A percentile compares a stretch with the other conserved stretches of the same genome.
phyloP scores from a whole-genome alignment of 2,113 vertebrate genomes.

The Trochalopteron elliotii region DNA sequence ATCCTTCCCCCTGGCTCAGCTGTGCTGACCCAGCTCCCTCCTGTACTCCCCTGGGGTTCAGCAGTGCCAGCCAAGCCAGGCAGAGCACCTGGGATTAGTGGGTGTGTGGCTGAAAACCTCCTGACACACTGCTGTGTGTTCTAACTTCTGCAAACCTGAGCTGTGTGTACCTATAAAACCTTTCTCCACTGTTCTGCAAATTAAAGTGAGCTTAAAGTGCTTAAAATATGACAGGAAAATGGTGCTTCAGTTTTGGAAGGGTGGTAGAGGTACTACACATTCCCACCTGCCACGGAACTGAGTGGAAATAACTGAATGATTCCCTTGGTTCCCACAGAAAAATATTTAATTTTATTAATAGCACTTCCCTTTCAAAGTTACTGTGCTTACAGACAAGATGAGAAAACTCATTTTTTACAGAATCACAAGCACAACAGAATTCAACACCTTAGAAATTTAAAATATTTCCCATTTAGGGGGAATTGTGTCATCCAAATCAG shows the following conservation, averaged over 20 bases:
- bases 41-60: not conserved
- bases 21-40: not conserved
- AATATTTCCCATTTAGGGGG: not conserved
- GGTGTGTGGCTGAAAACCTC: not conserved
- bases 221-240: not conserved
- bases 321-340: not conserved
- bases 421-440: not conserved
- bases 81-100: not conserved
- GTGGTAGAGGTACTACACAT: not conserved
- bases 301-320: not conserved
- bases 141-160: not conserved
- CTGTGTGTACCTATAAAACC: not conserved
- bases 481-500: not conserved
- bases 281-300: not conserved
- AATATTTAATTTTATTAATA: not conserved
- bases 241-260: not conserved
- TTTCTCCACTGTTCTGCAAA: not conserved
- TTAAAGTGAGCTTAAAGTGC: not conserved
- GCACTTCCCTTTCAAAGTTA: not conserved
- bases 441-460: not conserved
- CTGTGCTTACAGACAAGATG: not conserved
- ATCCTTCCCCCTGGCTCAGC: not conserved
- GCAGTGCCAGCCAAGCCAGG: not conserved
- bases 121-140: not conserved
- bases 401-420: not conserved